A percentile compares a stretch with the other conserved stretches of the same genome.
These are phyloP conservation scores for Barnardius zonarius DNA, from an alignment of 2,113 vertebrate species.

Conservation along the genomic window DNA sequence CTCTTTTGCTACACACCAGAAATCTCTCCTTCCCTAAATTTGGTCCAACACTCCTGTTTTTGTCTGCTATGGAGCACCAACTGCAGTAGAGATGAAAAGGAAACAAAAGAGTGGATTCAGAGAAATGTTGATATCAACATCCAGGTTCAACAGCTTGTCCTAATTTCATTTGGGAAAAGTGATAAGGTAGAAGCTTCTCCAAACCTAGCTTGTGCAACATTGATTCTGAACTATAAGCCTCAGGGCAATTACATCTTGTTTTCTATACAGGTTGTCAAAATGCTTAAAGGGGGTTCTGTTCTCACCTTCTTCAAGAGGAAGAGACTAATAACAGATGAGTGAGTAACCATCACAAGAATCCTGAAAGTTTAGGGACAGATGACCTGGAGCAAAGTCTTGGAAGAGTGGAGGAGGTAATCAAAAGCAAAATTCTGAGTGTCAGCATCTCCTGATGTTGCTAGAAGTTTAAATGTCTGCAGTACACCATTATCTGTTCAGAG, in stretches of 20 bases:
- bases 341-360: not conserved
- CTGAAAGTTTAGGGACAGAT: not conserved
- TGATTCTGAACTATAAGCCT: not conserved
- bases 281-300: not conserved
- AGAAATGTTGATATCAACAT: rapidly evolving
- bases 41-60: not conserved
- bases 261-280: not conserved
- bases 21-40: not conserved
- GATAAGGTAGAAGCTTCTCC: not conserved
- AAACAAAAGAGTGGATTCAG: not conserved
- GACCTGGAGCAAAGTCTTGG: not conserved
- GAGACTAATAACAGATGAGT: not conserved
- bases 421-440: not conserved
- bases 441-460: not conserved
- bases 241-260: not conserved
- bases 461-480: not conserved
- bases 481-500: not conserved
- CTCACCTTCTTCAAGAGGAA: not conserved
- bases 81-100: not conserved
- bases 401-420: not conserved
- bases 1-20: not conserved
- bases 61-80: not conserved
- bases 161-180: not conserved
- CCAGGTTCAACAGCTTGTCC: not conserved
- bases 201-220: not conserved